These are phyloP conservation scores for Ailurus styani DNA, from an alignment of 2,113 vertebrate species.

Conservation along the genomic window DNA sequence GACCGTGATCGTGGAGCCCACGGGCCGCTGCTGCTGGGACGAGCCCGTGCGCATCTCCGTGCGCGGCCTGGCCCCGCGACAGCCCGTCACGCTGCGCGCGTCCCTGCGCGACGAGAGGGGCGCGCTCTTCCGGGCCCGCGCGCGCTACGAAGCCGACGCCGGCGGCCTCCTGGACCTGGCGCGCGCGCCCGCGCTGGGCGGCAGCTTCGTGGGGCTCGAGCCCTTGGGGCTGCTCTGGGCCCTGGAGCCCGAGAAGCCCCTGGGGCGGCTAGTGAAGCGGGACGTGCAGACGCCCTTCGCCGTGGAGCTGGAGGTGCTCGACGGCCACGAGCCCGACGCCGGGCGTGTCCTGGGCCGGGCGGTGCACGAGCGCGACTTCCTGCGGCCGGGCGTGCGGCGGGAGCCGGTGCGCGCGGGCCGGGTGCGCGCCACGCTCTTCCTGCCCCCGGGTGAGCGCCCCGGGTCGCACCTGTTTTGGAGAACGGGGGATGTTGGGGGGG, in stretches of 20 bases:
- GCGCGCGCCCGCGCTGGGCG: slow-evolving; percentile 72
- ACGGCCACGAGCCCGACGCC: background rate
- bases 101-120: slow-evolving; percentile 73
- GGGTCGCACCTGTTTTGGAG: background rate
- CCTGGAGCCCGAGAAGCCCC: slow-evolving; percentile 58
- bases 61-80: slow-evolving; percentile 68
- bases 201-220: slow-evolving; percentile 79
- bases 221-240: slow-evolving; percentile 81
- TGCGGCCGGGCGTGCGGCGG: slow-evolving; percentile 71
- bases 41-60: slow-evolving; percentile 76
- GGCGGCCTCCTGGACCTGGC: slow-evolving; percentile 77
- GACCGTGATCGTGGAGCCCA: slow-evolving; percentile 51
- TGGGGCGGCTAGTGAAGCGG: slow-evolving; percentile 61
- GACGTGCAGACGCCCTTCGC: slow-evolving; percentile 68
- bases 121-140: background rate
- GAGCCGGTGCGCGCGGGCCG: slow-evolving; percentile 73
- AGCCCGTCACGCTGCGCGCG: slow-evolving; percentile 73
- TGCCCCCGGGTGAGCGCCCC: slow-evolving; percentile 73
- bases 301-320: slow-evolving; percentile 67
- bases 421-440: slow-evolving; percentile 79
- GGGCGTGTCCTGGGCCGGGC: slow-evolving; percentile 51
- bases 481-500: fast-evolving
- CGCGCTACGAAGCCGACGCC: background rate
- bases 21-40: slow-evolving; percentile 75
- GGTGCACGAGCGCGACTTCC: slow-evolving; percentile 75